Evolutionary conservation across 37 sponge, comb jelly and placozoan species (phyloP).

Genomic region (Tethya wilhelma): DNA sequence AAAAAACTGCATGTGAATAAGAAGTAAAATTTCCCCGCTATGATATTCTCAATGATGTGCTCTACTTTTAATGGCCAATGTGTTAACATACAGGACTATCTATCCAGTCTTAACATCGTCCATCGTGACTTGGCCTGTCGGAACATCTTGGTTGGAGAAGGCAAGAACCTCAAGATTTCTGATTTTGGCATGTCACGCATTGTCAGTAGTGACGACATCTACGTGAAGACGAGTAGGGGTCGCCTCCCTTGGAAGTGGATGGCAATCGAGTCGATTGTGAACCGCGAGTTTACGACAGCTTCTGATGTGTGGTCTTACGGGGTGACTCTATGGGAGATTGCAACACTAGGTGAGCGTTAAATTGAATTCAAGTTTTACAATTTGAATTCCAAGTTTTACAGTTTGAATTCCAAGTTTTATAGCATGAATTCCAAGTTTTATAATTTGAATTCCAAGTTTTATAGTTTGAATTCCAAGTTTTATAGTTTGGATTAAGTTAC

Average conservation of each 20-base stretch:
- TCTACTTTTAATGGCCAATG: no score
- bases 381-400: no score
- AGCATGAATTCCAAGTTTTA: no score
- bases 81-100: slow-evolving; percentile 54
- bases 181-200: slow-evolving; percentile 83
- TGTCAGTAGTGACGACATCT: slow-evolving; percentile 46
- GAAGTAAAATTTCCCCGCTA: no score
- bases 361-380: no score
- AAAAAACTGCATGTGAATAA: no score
- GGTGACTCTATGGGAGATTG: slow-evolving; percentile 78
- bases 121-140: slow-evolving; percentile 88
- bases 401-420: no score
- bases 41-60: no score
- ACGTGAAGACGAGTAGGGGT: slow-evolving; percentile 71
- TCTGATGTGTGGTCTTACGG: slow-evolving; percentile 87
- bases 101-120: slow-evolving; percentile 68
- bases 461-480: no score
- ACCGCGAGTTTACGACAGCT: slow-evolving; percentile 75
- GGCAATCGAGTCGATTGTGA: slow-evolving; percentile 79
- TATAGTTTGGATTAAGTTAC: no score
- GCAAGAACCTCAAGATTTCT: slow-evolving; percentile 76
- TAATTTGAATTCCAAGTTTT: no score
- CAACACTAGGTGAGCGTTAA: slow-evolving; percentile 65
- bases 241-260: slow-evolving; percentile 81
- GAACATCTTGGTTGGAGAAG: slow-evolving; percentile 73